phyloP scores from a whole-genome alignment of 2,888 invertebrate genomes.

The Sesamia inferens region DNA sequence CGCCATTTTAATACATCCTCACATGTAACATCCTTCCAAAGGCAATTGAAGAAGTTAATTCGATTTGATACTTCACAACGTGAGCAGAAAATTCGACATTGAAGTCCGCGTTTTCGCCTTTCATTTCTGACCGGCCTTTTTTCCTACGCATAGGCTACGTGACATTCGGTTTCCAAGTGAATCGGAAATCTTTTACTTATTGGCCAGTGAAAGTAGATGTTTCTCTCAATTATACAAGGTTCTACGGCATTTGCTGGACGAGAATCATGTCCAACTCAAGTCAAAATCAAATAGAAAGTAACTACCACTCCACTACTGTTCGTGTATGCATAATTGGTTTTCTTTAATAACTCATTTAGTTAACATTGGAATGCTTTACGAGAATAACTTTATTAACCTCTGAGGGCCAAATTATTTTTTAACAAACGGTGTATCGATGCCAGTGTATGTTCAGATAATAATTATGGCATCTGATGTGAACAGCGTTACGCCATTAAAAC shows the following conservation, averaged over 20 bases:
- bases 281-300: constrained; percentile 67
- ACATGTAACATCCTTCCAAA: neutral
- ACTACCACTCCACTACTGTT: constrained; percentile 50
- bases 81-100: constrained; percentile 24
- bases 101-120: constrained; percentile 31
- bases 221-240: constrained; percentile 52
- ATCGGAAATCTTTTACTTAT: constrained; percentile 59
- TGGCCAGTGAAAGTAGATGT: constrained; percentile 63
- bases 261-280: constrained; percentile 42
- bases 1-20: constrained; percentile 9
- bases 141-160: constrained; percentile 56
- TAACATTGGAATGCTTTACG: constrained; percentile 33
- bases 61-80: constrained; percentile 34
- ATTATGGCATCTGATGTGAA: constrained; percentile 41
- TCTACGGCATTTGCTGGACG: constrained; percentile 46
- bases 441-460: constrained; percentile 43
- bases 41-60: constrained; percentile 20
- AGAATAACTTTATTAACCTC: constrained; percentile 51
- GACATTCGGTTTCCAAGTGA: constrained; percentile 52
- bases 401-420: constrained; percentile 28
- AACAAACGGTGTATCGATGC: constrained; percentile 17
- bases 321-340: constrained; percentile 65
- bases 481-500: constrained; percentile 54
- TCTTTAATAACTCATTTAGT: constrained; percentile 66
- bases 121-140: constrained; percentile 33